Evolutionary conservation across 2,888 invertebrate genomes (phyloP), one percentile per base, ranked within the genome.

Genomic region (Tinea trinotella): DNA sequence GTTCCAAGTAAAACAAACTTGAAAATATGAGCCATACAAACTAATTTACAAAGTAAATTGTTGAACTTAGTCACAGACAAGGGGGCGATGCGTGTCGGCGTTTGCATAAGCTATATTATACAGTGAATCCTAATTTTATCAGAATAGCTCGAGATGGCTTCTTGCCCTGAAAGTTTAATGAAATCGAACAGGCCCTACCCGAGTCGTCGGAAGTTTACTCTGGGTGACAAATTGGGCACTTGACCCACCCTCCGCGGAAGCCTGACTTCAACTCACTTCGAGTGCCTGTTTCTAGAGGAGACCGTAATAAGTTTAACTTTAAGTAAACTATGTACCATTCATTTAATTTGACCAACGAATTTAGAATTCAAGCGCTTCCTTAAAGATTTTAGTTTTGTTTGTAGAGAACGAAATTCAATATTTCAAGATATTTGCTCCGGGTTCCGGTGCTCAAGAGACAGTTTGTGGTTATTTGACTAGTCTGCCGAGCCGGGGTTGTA

Each of bases 271-370:
- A 40, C 53, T 53, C 53, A 76, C 79, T 76, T 70, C 76, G 71
- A 75, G 76, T 71, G 76, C 77, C 75, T 82, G 83, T 80, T 79
- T 71, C 82, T 76, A 71, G 74, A 83, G 82, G 71, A 40, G 44
- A 81, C 83, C 82, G 81, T 84, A 84, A 84, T 85, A 85, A 84
- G 77, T 84, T 83, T 82, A 83, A 84, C 82, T 84, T 83, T 71
- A 83, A 83, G 79, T 84, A 84, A 85, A 85, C 85, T 85, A 84
- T 84, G 83, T 84, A 82, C 83, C 76, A 76, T 80, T 80, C 71
- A 78, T 81, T 76, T 83, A 84, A 84, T 85, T 83, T 82, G 74
- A 74, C 66, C 74, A 72, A 24, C 50, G 18, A 24, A 50, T 13
- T 19, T 46, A 19, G 46, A 46, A 46, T 19, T 46, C 10, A 10